A percentile compares a stretch with the other conserved stretches of the same genome.
phyloP scores from a whole-genome alignment of 2,888 invertebrate genomes.

The Eristalis arbustorum region DNA sequence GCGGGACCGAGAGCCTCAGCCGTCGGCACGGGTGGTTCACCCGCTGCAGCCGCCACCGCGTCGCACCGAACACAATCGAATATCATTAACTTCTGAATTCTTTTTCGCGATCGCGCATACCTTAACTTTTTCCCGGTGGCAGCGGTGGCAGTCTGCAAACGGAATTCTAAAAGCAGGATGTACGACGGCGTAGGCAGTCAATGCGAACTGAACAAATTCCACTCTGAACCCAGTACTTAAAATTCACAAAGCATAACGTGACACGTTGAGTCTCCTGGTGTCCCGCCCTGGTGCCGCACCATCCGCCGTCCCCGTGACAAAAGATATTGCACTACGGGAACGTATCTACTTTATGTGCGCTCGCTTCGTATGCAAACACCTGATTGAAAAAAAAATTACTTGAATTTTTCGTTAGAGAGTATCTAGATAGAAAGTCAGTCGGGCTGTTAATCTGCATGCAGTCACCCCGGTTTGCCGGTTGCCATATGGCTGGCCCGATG shows the following conservation, averaged over 20 bases:
- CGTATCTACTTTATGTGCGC: slow-evolving; percentile 55
- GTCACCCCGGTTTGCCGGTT: slow-evolving; percentile 25
- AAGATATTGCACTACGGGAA: slow-evolving; percentile 55
- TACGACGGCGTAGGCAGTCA: not conserved
- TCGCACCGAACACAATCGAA: not conserved
- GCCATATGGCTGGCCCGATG: slow-evolving; percentile 19
- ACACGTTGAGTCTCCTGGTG: slow-evolving; percentile 52
- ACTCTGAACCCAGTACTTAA: slow-evolving; percentile 51
- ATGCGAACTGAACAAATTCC: slow-evolving; percentile 42
- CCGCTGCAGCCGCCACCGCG: not conserved
- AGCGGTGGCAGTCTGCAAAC: not conserved
- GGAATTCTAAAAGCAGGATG: not conserved
- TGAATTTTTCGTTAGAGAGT: slow-evolving; percentile 53
- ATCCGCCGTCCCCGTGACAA: slow-evolving; percentile 28
- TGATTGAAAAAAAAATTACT: slow-evolving; percentile 44
- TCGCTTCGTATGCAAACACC: slow-evolving; percentile 61
- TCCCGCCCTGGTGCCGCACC: not conserved
- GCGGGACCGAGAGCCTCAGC: not conserved
- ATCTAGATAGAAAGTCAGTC: slow-evolving; percentile 46
- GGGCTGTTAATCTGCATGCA: slow-evolving; percentile 52
- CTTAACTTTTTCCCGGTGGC: not conserved
- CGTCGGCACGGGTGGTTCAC: not conserved
- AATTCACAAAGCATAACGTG: slow-evolving; percentile 67
- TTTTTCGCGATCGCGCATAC: not conserved
- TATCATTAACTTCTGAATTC: not conserved